Evolutionary conservation across 2,113 vertebrate species (phyloP), one percentile per base, ranked within the genome.

Genomic region (Sinocyclocheilus anophthalmus): DNA sequence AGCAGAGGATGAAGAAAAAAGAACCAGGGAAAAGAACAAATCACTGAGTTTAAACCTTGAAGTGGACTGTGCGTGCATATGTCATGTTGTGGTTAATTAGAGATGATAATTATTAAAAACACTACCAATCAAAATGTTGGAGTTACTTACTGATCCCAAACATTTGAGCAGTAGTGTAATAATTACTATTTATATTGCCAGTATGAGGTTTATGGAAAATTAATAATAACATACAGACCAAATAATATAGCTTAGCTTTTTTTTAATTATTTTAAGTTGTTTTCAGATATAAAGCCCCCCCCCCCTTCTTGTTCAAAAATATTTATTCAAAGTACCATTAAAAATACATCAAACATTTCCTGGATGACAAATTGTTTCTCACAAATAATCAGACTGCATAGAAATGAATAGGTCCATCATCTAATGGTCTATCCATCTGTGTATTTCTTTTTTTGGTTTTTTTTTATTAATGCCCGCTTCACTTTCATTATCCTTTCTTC

Each of bases 401-500:
- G 55, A 81, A 79, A 67, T 81, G 33, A 63, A 65, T n/a, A n/a
- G n/a, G 79, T 81, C 37, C 20, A n/a, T n/a, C 22, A 39, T 24
- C n/a, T 8, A 16, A 0, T 39, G 22, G 33, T 81, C 59, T 26
- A n/a, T 48, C 14, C 12, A 42, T 14, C 33, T 39, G n/a, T 39
- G 0, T 11, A 57, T 33, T 55, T 33, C 50, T n/a, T n/a, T n/a
- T n/a, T n/a, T n/a, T n/a, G n/a, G n/a, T n/a, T n/a, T n/a, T n/a
- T n/a, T n/a, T n/a, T n/a, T n/a, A n/a, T n/a, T n/a, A n/a, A n/a
- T n/a, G n/a, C n/a, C n/a, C n/a, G n/a, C n/a, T n/a, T 63, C 39
- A 9, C 39, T 42, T 18, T 78, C 16, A 6, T 9, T 63, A 20
- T 12, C 5, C 69, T 77, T 22, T 83, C 14, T 30, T 83, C 11